Evolutionary conservation across 2,888 invertebrate genomes (phyloP), one percentile per base, ranked within the genome.

Genomic region (Drosophila mulleri): DNA sequence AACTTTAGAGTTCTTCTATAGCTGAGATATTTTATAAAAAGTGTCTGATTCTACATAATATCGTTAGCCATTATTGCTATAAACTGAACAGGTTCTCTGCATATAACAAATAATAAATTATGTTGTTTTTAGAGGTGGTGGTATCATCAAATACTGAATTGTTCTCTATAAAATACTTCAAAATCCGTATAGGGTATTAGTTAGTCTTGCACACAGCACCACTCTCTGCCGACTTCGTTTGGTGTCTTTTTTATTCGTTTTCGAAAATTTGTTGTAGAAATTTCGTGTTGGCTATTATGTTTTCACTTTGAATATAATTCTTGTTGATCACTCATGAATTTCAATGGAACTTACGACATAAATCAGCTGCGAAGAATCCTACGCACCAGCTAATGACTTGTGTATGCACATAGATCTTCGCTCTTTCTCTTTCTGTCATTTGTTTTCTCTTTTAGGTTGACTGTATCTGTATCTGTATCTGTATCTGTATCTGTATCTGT

Each of bases 281-380:
- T 59, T 48, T 61, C 57, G 64, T 64, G 57, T 61, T 65, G 79
- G 67, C 71, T 80, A 80, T 78, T 75, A 80, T 75, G 72, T 75
- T 75, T 80, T 80, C 80, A 75, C 59, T 67, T 75, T 53, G 71
- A 59, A 50, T 75, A 79, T 77, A 71, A 77, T 79, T 78, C 76
- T 78, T 72, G 62, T 68, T 80, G 80, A 78, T 76, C 77, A 78
- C 72, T 75, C 74, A 73, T 88, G 87, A 86, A 80, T 86, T 83
- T 88, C 71, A 88, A 86, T 86, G 87, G 80, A 83, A 86, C 86
- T 75, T 80, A 67, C 86, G 75, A 88, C 78, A 88, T 83, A 88
- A 83, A 83, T 83, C 89, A 88, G 83, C 57, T 74, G 77, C 52
- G 59, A 57, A 16, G 60, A 66, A 72, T 76, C 80, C 78, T 78